Conservation (phyloP, 2,113 vertebrate genomes). For the Falcunculus frontatus region DNA sequence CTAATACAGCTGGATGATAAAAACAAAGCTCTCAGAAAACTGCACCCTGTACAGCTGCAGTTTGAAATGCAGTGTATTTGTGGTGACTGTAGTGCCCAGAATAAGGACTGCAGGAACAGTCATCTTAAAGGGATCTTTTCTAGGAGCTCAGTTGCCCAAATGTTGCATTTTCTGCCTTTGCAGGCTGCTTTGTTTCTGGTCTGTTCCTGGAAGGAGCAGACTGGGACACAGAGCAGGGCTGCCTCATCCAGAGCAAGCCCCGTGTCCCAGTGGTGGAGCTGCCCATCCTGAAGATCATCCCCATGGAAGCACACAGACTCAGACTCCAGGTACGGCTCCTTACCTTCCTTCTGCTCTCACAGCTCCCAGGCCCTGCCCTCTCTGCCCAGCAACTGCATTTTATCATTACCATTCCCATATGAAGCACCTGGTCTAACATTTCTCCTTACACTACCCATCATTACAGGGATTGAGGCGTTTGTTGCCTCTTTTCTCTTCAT, state of each 20-base stretch:
- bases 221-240: conserved; percentile 84
- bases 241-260: conserved; percentile 83
- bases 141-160: too few relatives aligned
- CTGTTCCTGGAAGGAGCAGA: conserved; percentile 91
- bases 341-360: fast-evolving
- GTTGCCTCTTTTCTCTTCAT: background rate
- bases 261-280: conserved; percentile 84
- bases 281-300: conserved; percentile 88
- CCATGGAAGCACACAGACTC: conserved; percentile 79
- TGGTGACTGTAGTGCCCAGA: background rate
- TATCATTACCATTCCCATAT: fast-evolving
- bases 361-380: background rate
- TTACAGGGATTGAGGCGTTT: background rate
- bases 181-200: conserved; percentile 89
- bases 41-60: background rate
- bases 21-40: background rate
- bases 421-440: background rate
- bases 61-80: background rate
- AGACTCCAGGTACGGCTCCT: conserved; percentile 79
- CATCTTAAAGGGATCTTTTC: fast-evolving
- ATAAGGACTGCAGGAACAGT: background rate
- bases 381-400: background rate
- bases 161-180: background rate
- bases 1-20: background rate
- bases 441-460: background rate